phyloP scores from a whole-genome alignment of 2,113 vertebrate genomes.

The Ptilorrhoa leucosticta region DNA sequence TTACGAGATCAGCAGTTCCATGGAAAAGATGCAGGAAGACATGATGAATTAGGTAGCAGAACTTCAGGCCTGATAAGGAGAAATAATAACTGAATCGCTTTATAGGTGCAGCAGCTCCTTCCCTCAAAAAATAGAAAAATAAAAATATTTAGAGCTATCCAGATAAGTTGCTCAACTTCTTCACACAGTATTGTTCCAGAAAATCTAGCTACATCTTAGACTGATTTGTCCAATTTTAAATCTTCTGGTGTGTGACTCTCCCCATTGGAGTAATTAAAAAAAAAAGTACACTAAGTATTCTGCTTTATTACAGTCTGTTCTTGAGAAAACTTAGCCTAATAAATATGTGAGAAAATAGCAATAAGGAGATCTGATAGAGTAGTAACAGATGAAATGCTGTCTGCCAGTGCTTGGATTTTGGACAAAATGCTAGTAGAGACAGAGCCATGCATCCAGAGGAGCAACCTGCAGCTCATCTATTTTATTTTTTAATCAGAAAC shows the following conservation, averaged over 20 bases:
- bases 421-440: neutral
- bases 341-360: neutral
- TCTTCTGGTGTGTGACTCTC: neutral
- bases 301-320: neutral
- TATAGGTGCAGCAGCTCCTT: neutral
- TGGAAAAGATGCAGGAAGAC: neutral
- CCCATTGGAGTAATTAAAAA: neutral
- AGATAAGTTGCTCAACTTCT: neutral
- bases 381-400: neutral
- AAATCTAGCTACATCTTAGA: neutral
- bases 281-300: neutral
- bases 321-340: neutral
- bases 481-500: neutral
- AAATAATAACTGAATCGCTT: neutral
- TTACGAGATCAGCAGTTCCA: neutral
- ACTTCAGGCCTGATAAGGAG: neutral
- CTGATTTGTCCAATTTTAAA: neutral
- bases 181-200: neutral
- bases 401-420: neutral
- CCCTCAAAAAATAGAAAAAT: neutral
- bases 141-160: neutral
- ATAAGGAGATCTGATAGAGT: neutral
- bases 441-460: neutral
- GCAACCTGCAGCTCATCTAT: neutral
- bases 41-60: neutral